Base-by-base conservation (phyloP, 92 coral and sea anemone species). In the Phenganax subtilis region DNA sequence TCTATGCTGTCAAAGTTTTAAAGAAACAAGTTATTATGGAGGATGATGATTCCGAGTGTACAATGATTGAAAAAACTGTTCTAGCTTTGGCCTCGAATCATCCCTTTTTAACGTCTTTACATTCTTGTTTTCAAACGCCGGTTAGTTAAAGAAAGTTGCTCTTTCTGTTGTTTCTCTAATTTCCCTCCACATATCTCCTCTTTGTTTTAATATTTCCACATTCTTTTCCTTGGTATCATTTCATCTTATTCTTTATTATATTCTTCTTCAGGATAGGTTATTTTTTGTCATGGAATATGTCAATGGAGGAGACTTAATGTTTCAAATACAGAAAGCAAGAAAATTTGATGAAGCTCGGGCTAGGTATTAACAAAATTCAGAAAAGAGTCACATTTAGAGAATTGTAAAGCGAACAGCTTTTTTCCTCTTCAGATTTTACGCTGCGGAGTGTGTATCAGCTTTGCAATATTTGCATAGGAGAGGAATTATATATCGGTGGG, bases 221-320 rank as follows among this genome's bases (percentile, higher is more conserved):
- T 37, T 37, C 47, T 37, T 37, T 37, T 37, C 47, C 47, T 37
- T 37, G 47, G 5, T 37, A 37, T 37, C 47, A 37, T 37, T 37
- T 37, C 5, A 5, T 37, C 47, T 37, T 37, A 37, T 37, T 20
- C 25, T 20, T 20, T 20, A 37, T 6, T 53, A 44, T 57, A 6
- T 76, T 78, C 25, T 62, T 70, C 73, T 56, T 54, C 81, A 93
- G 97, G 97, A 90, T 76, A 88, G 97, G 27, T 84, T 94, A 76
- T 94, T 90, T 82, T 92, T 94, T 86, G 98, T 94, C 3, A 94
- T 94, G 98, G 98, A 94, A 76, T 94, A 94, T 74, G 98, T 94
- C 3, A 94, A 92, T 83, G 98, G 98, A 31, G 98, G 98, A 0
- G 98, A 94, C 37, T 78, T 94, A 60, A 94, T 94, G 98, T 94